Evolutionary conservation across 2,113 vertebrate species (phyloP).

Genomic region (Crypturellus undulatus): DNA sequence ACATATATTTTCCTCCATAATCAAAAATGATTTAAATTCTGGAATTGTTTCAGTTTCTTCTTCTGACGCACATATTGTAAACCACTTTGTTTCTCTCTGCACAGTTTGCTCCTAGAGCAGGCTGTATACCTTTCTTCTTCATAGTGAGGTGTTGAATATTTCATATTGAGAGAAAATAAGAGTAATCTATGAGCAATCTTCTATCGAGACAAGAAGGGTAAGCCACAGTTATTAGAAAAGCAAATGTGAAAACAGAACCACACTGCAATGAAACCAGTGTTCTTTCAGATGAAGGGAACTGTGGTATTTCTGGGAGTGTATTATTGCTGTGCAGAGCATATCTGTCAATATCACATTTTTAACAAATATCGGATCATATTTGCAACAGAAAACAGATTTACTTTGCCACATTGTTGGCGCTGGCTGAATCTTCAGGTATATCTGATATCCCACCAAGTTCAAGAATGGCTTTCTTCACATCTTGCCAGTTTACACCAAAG

Average conservation of each 20-base stretch:
- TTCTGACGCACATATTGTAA: neutral
- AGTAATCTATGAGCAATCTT: neutral
- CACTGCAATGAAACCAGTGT: neutral
- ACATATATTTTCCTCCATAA: neutral
- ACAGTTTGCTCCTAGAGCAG: neutral
- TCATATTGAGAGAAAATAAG: neutral
- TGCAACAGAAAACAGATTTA: conserved; percentile 1
- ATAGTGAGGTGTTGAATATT: neutral
- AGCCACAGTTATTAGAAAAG: neutral
- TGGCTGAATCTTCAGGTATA: neutral
- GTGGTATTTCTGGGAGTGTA: neutral
- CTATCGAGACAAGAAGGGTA: neutral
- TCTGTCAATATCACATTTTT: neutral
- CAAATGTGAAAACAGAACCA: neutral
- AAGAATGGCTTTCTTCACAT: neutral
- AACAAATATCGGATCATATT: neutral
- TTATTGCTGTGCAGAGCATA: neutral
- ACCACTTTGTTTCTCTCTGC: neutral
- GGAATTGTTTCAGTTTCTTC: neutral
- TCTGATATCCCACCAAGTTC: neutral
- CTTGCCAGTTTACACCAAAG: neutral
- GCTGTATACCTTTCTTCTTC: neutral
- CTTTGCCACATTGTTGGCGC: neutral
- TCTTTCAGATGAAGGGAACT: neutral
- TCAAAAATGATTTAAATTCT: neutral